Conservation (phyloP, 2,888 invertebrate genomes). For the Muscina levida region DNA sequence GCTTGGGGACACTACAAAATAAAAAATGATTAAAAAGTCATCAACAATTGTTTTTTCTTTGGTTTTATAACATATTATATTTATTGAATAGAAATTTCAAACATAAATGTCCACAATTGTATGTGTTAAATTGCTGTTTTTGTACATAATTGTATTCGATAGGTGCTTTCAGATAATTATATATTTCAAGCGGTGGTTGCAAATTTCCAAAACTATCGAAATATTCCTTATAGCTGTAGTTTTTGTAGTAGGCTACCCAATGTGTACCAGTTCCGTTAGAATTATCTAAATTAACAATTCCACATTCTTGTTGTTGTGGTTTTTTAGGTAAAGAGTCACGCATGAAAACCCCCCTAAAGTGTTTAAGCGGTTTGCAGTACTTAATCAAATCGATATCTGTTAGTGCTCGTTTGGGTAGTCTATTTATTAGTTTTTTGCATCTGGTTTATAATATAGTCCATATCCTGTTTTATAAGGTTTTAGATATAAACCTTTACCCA, state of each 20-base stretch:
- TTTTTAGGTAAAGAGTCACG: conserved; percentile 49
- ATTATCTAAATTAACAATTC: conserved; percentile 37
- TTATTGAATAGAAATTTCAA: conserved; percentile 47
- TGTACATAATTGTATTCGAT: conserved; percentile 70
- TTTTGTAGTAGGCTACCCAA: conserved; percentile 75
- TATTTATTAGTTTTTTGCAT: not conserved
- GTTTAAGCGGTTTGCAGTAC: conserved; percentile 70
- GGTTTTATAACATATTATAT: conserved; percentile 26
- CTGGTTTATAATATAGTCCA: conserved; percentile 2
- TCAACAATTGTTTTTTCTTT: too few species aligned
- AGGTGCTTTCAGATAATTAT: conserved; percentile 68
- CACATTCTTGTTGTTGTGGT: conserved; percentile 48
- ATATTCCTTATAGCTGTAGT: conserved; percentile 70
- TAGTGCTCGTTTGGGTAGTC: conserved; percentile 25
- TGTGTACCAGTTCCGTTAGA: conserved; percentile 72
- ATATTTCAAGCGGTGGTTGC: conserved; percentile 71
- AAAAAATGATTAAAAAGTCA: too few species aligned
- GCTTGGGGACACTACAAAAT: too few species aligned
- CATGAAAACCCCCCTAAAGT: conserved; percentile 73
- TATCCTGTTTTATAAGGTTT: not conserved
- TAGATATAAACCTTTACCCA: not conserved
- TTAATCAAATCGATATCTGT: conserved; percentile 70
- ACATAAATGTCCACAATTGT: conserved; percentile 53
- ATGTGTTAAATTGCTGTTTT: conserved; percentile 69
- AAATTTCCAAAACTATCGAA: conserved; percentile 77